Evolutionary conservation across 1,140 invertebrate species (phyloP).

Genomic region (Capitella teleta): DNA sequence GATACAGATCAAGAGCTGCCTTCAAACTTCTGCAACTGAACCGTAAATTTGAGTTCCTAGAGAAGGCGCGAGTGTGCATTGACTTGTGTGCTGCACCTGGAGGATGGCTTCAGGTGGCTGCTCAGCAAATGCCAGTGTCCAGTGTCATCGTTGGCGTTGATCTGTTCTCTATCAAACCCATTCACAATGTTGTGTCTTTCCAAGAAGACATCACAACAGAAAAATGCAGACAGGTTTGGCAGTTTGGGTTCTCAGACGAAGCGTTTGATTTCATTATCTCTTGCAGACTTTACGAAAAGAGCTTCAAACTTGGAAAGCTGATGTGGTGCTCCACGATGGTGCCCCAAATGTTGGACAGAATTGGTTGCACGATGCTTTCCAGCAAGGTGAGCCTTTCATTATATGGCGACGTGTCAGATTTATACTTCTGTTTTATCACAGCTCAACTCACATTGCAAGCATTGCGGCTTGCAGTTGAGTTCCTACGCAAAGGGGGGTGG

Average conservation of each 20-base stretch:
- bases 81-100: constrained; percentile 98
- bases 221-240: constrained; percentile 51
- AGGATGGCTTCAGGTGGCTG: constrained; percentile 99
- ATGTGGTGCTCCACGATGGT: constrained; percentile 92
- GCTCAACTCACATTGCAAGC: constrained; percentile 78
- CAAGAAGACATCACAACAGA: constrained; percentile 95
- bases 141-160: constrained; percentile 90
- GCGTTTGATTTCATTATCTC: background rate
- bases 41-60: constrained; percentile 91
- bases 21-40: constrained; percentile 98
- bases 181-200: constrained; percentile 79
- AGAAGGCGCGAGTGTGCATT: constrained; percentile 87
- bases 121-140: constrained; percentile 94
- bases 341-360: constrained; percentile 95
- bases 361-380: constrained; percentile 95
- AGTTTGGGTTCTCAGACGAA: background rate
- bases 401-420: no score
- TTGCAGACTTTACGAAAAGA: constrained; percentile 55
- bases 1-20: constrained; percentile 90
- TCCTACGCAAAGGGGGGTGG: constrained; percentile 85
- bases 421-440: constrained; percentile 18
- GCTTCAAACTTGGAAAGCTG: constrained; percentile 56
- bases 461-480: constrained; percentile 82
- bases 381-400: constrained; percentile 53
- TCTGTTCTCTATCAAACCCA: constrained; percentile 86